phyloP scores from a whole-genome alignment of 2,888 invertebrate species.

The Dichetophora obliterata region DNA sequence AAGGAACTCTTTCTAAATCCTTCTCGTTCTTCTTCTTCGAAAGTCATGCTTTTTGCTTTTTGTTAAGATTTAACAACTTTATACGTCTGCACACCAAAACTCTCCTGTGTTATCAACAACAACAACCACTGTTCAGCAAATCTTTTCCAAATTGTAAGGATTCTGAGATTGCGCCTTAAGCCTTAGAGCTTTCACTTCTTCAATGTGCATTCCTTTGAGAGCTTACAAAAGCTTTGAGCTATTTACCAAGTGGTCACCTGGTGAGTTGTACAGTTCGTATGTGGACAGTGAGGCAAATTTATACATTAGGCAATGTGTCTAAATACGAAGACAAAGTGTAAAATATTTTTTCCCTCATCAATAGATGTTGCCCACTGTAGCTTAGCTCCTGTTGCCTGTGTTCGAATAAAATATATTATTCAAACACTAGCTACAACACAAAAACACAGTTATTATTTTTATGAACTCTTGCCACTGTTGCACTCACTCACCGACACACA shows the following conservation, averaged over 20 bases:
- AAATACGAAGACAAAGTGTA: too few relatives aligned
- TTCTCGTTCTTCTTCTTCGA: too few relatives aligned
- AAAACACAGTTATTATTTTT: too few relatives aligned
- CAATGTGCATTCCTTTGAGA: conserved; percentile 5
- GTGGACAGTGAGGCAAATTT: background rate
- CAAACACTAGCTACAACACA: background rate
- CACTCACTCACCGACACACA: background rate
- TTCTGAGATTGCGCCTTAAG: background rate
- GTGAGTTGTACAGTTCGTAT: background rate
- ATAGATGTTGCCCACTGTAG: too few relatives aligned
- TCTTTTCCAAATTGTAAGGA: background rate
- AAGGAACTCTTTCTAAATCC: background rate
- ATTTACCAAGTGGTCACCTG: conserved; percentile 19
- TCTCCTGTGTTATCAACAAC: background rate
- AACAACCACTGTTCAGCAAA: too few relatives aligned
- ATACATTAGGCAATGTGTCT: too few relatives aligned
- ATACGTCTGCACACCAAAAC: background rate
- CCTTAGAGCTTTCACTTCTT: conserved; percentile 5
- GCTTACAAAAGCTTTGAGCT: conserved; percentile 11
- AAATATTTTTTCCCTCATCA: too few relatives aligned
- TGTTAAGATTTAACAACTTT: conserved; percentile 25
- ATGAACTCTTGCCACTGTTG: background rate
- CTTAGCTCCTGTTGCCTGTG: too few relatives aligned
- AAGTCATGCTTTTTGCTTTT: conserved; percentile 1
- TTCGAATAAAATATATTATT: too few relatives aligned